These are phyloP conservation scores for Agapostemon virescens DNA, from an alignment of 2,888 invertebrate species.

Conservation along the genomic window DNA sequence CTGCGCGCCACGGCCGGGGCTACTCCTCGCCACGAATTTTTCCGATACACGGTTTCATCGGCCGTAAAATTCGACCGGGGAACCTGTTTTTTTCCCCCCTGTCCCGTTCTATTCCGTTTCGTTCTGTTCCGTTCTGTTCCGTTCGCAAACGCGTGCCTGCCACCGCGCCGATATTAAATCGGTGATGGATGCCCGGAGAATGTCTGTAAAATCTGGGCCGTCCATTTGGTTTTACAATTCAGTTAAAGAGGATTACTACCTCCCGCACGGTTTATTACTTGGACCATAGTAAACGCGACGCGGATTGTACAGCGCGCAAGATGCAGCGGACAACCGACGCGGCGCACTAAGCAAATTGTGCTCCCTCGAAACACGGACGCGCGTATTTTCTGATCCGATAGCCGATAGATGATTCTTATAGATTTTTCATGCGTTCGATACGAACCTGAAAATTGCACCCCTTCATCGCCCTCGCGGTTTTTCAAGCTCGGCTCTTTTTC, in stretches of 20 bases:
- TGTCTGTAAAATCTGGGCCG: slow-evolving; percentile 50
- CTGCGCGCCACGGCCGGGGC: slow-evolving; percentile 25
- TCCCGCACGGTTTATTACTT: slow-evolving; percentile 43
- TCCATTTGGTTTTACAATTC: slow-evolving; percentile 51
- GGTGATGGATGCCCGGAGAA: slow-evolving; percentile 33
- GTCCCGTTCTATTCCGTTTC: background rate
- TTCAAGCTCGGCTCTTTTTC: background rate
- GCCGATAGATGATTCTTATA: background rate
- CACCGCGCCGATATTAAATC: slow-evolving; percentile 52
- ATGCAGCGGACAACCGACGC: background rate
- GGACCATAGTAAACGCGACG: slow-evolving; percentile 29
- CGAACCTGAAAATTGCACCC: background rate
- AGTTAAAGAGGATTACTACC: slow-evolving; percentile 52
- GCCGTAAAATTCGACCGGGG: slow-evolving; percentile 41
- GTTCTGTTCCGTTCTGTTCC: background rate
- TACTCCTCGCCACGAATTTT: slow-evolving; percentile 34
- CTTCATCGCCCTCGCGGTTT: background rate
- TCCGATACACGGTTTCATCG: slow-evolving; percentile 46
- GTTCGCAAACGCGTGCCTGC: slow-evolving; percentile 3
- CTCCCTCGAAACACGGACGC: background rate
- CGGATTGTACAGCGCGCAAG: background rate
- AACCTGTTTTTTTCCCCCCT: slow-evolving; percentile 45
- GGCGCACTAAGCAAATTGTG: background rate
- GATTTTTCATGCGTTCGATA: background rate
- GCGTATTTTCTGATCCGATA: background rate